Evolutionary conservation across 2,888 invertebrate species (phyloP), one percentile per base, ranked within the genome.

Genomic region (Cacoxenus indagator): DNA sequence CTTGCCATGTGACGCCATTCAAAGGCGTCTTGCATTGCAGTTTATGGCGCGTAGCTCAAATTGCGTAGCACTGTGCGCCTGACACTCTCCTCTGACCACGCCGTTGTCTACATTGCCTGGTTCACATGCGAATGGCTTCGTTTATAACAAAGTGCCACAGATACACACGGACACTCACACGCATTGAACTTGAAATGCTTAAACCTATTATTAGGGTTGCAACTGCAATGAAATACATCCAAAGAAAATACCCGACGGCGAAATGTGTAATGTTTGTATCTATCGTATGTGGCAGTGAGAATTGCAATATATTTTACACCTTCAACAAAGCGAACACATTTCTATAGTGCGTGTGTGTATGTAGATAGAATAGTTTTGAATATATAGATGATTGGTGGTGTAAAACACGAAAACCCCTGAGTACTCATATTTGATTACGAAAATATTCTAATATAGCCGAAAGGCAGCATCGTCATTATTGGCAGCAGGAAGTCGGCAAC

Each of bases 21-120:
- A 70, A 70, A 72, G 72, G 64, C 68, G 62, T 65, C 67, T 68
- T 55, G 70, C 46, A 64, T 68, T 72, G 68, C 68, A 70, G 31
- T 70, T 67, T 67, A 67, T 48, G 48, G 65, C 59, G 64, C 64
- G 67, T 54, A 67, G 67, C 69, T 54, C 55, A 70, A 70, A 67
- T 67, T 69, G 62, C 62, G 66, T 64, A 55, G 37, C 61, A 66
- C 59, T 62, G 29, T 61, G 29, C 54, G 45, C 27, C 29, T 48
- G 46, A 27, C 37, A 57, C 31, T 55, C 22, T 22, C 19, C 17
- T 22, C 51, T 22, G 17, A 1, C 24, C 43, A 14, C 22, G 11
- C n/a, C 61, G 64, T 37, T 27, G 62, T 27, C 45, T 5, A 22
- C 31, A 61, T 64, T 67, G 62, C n/a, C 54, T 64, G 43, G 64